Conservation (phyloP, 2,113 vertebrate genomes). For the Oophaga pumilio region DNA sequence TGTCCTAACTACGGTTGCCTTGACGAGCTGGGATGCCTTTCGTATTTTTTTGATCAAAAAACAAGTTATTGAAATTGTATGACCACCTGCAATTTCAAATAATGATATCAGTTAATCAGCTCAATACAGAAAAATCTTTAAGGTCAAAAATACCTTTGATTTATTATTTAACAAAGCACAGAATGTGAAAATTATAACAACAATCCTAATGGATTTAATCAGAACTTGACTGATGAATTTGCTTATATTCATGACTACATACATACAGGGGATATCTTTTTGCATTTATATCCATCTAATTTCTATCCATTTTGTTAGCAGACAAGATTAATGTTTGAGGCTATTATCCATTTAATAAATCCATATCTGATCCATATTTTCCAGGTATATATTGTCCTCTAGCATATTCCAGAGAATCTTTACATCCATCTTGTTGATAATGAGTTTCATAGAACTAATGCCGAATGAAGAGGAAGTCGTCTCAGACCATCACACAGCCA, state of each 20-base stretch:
- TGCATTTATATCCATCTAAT: background rate
- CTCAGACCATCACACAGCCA: background rate
- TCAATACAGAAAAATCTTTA: background rate
- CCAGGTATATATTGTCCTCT: background rate
- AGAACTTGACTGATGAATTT: background rate
- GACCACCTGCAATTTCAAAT: background rate
- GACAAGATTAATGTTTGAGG: background rate
- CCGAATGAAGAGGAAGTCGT: background rate
- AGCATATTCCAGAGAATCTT: background rate
- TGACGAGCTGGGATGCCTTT: no score
- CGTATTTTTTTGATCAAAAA: no score
- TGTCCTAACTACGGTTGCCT: no score
- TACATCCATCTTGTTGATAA: background rate
- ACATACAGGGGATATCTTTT: background rate
- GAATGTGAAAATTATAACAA: background rate
- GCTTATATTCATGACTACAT: background rate
- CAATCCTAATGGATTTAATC: background rate
- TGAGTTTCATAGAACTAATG: background rate
- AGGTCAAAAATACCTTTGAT: background rate
- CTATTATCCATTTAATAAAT: slow-evolving; percentile 6
- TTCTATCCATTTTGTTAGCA: background rate
- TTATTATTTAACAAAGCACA: background rate
- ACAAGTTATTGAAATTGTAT: no score
- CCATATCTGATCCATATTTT: slow-evolving; percentile 17
- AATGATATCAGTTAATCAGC: background rate